Percentiles rank a stretch among this genome's conserved stretches.
Evolutionary conservation across 2,888 invertebrate species (phyloP).

Genomic region (Ypsolopha sequella): DNA sequence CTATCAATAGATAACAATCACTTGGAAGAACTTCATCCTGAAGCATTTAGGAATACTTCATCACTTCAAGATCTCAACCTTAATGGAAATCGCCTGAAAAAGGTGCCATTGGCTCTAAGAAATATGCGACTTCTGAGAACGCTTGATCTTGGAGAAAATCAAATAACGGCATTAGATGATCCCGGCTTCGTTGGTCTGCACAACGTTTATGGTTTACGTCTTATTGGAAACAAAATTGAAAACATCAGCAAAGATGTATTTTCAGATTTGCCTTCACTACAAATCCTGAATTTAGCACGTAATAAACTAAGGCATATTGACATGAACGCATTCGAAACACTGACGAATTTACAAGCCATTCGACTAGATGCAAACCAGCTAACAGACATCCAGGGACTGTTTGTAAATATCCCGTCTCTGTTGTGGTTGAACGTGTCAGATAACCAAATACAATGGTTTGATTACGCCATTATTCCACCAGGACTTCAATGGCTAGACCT

Average conservation of each 20-base stretch:
- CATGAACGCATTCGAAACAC: slow-evolving; percentile 83
- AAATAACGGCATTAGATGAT: slow-evolving; percentile 83
- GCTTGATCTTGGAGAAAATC: slow-evolving; percentile 93
- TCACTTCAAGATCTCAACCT: slow-evolving; percentile 91
- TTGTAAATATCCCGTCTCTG: slow-evolving; percentile 84
- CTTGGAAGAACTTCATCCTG: slow-evolving; percentile 85
- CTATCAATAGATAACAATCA: slow-evolving; percentile 89
- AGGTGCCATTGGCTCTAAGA: slow-evolving; percentile 84
- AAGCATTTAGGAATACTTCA: slow-evolving; percentile 92
- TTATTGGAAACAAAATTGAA: slow-evolving; percentile 90
- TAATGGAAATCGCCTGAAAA: slow-evolving; percentile 86
- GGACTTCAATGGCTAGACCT: slow-evolving; percentile 91
- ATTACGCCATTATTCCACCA: slow-evolving; percentile 86
- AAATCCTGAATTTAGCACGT: slow-evolving; percentile 89
- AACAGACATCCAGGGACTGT: slow-evolving; percentile 85
- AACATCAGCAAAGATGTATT: slow-evolving; percentile 86
- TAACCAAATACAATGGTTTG: slow-evolving; percentile 90
- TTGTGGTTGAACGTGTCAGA: slow-evolving; percentile 93
- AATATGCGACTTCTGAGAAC: slow-evolving; percentile 89
- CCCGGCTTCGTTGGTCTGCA: slow-evolving; percentile 87
- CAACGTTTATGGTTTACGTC: slow-evolving; percentile 87
- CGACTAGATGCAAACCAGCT: slow-evolving; percentile 88
- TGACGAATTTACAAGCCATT: slow-evolving; percentile 86
- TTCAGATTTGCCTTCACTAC: slow-evolving; percentile 82
- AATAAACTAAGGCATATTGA: slow-evolving; percentile 86